Evolutionary conservation across 1,140 invertebrate genomes (phyloP).

Genomic region (Odontomachus brunneus): DNA sequence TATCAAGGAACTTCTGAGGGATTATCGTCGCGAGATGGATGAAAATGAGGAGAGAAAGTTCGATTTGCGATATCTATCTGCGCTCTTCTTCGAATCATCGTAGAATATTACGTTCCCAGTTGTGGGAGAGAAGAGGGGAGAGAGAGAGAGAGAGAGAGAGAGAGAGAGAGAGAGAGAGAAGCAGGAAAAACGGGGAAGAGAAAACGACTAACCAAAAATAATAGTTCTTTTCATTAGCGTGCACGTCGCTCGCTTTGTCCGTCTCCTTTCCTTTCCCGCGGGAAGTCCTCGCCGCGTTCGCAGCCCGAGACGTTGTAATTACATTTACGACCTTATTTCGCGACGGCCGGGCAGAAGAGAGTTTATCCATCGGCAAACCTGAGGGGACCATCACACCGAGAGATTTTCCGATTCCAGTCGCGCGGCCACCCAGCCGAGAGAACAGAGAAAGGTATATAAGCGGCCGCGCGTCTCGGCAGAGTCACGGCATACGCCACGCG

Average conservation of each 20-base stretch:
- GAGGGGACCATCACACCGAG: background rate
- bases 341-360: background rate
- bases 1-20: background rate
- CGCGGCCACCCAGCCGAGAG: background rate
- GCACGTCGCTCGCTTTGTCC: background rate
- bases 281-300: background rate
- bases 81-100: background rate
- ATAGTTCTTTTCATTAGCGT: conserved; percentile 31
- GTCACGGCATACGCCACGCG: background rate
- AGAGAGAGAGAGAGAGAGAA: too few relatives aligned
- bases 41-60: background rate
- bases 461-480: background rate
- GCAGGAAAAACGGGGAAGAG: too few relatives aligned
- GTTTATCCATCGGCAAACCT: conserved; percentile 7
- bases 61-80: background rate
- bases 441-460: background rate
- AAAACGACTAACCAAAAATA: conserved; percentile 16
- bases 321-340: conserved; percentile 23
- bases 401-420: conserved; percentile 17
- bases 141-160: background rate
- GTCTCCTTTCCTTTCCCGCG: background rate
- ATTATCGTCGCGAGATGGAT: background rate
- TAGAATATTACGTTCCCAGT: background rate
- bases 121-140: background rate
- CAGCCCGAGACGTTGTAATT: conserved; percentile 5